Base-by-base conservation (phyloP, 2,797 vertebrate genomes). In the Morelia viridis region DNA sequence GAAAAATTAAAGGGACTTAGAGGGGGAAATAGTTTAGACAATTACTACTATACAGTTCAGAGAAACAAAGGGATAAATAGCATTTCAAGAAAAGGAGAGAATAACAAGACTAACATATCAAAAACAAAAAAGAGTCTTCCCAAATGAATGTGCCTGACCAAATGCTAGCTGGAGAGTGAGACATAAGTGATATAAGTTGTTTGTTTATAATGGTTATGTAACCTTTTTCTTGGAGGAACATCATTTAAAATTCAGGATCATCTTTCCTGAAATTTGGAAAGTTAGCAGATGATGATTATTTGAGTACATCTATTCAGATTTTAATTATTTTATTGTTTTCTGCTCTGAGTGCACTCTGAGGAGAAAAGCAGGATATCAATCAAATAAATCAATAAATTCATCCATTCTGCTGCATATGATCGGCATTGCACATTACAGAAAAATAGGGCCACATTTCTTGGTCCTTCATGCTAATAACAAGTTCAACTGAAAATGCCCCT, bases 381-480 rank as follows among this genome's bases (percentile, higher is more conserved):
- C 22, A 60, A 60, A 35, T 17, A 87, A 60, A 60, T 19, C 68
- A 71, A 71, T 2, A 35, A 35, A 71, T 71, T 71, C 6, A 8
- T 71, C 31, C 8, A 7, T 41, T 76, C 31, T 76, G 31, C 15
- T 76, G 31, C 15, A 76, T 76, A 76, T 35, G 35, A 76, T 76
- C 3, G 35, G 31, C 68, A 76, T 41, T 76, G 9, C 17, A 76
- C 2, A 76, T 71, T 71, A 19, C 8, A 76, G 31, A 76, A 76
- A 76, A 76, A 76, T 8, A 76, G 31, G 7, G 7, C 68, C 31
- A 9, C 31, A 35, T 35, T 71, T 76, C 35, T 15, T 76, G 68
- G 17, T 76, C 60, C 46, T 24, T 41, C 2, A 91, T 1, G 0
- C 22, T 41, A 91, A 22, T 93, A 94, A 92, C 95, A 96, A 93